phyloP scores from a whole-genome alignment of 2,888 invertebrate genomes.

The Mesochorus sp. region DNA sequence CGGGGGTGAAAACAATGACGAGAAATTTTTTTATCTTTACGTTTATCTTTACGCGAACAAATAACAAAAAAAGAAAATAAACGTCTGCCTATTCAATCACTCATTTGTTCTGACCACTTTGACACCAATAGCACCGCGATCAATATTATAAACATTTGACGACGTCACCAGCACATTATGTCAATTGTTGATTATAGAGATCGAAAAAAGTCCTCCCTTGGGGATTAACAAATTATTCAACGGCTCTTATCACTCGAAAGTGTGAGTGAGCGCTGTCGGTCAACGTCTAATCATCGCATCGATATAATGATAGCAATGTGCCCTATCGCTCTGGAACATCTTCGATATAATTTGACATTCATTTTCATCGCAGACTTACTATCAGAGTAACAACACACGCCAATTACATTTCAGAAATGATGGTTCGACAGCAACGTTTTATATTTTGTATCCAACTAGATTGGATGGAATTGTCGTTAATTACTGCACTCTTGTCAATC shows the following conservation, averaged over 20 bases:
- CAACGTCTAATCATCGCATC: not conserved
- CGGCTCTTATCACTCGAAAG: not conserved
- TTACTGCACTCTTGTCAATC: too few species aligned
- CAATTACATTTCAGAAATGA: not conserved
- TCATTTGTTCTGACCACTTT: conserved; percentile 16
- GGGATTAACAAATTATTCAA: not conserved
- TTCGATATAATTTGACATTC: not conserved
- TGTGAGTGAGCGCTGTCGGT: not conserved
- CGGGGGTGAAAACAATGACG: not conserved
- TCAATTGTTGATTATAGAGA: conserved; percentile 23
- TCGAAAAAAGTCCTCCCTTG: not conserved
- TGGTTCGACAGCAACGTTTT: not conserved
- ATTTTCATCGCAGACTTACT: not conserved
- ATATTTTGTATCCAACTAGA: not conserved
- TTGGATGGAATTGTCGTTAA: not conserved
- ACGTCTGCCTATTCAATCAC: conserved; percentile 18
- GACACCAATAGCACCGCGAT: not conserved
- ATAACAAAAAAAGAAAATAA: conserved; percentile 20
- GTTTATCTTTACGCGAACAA: conserved; percentile 4
- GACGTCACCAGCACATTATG: not conserved
- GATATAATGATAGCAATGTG: not conserved
- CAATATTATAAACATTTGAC: conserved; percentile 4
- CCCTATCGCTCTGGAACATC: not conserved
- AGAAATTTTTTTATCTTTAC: conserved; percentile 26
- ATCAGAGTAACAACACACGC: not conserved